Evolutionary conservation across 2,888 invertebrate genomes (phyloP).

Genomic region (Andrena camellia): DNA sequence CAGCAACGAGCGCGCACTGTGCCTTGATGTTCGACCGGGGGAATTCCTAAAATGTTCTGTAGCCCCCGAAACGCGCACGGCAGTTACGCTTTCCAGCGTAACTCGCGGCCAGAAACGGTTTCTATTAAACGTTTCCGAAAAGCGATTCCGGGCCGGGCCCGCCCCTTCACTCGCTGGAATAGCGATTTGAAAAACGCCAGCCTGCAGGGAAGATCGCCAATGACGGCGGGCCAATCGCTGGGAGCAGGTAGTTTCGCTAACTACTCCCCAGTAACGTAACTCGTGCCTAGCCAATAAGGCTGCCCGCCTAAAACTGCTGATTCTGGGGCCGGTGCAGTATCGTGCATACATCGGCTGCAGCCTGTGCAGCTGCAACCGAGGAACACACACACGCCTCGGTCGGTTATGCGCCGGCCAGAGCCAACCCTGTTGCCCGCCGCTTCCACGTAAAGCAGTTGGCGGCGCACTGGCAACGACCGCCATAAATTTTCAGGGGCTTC

Average conservation of each 20-base stretch:
- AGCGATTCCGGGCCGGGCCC: neutral
- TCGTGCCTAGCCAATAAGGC: constrained; percentile 56
- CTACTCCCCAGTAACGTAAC: constrained; percentile 66
- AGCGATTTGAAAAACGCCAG: constrained; percentile 9
- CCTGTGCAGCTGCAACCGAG: neutral
- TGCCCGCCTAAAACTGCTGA: constrained; percentile 40
- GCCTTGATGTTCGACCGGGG: no score
- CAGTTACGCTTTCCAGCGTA: no score
- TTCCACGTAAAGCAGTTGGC: constrained; percentile 29
- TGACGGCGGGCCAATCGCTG: constrained; percentile 4
- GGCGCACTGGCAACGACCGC: constrained; percentile 26
- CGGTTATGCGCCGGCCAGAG: neutral
- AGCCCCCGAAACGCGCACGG: no score
- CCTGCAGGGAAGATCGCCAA: neutral
- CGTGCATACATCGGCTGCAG: constrained; percentile 19
- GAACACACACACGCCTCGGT: neutral
- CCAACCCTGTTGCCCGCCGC: constrained; percentile 8
- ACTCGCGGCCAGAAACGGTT: neutral
- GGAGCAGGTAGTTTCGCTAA: constrained; percentile 62
- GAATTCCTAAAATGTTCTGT: no score
- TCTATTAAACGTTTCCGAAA: constrained; percentile 1
- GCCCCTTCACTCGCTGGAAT: neutral
- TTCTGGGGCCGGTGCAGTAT: constrained; percentile 18
- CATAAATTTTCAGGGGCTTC: constrained; percentile 43
- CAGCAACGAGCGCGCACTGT: no score